Percentiles rank a stretch among this genome's conserved stretches.
Evolutionary conservation across 2,113 vertebrate species (phyloP).

Genomic region (Eretmochelys imbricata): DNA sequence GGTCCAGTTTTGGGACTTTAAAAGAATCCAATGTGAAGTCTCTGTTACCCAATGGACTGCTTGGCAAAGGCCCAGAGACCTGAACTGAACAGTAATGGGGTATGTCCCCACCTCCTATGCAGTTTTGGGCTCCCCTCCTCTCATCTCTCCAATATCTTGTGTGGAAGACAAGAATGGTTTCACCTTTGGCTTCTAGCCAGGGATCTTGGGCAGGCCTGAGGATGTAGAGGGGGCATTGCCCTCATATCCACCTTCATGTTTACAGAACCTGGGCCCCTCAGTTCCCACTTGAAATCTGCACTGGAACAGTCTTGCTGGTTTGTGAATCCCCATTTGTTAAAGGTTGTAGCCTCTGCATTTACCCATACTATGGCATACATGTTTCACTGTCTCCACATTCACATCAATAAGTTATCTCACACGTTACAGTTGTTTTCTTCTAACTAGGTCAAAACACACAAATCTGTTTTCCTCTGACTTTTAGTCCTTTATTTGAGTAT

Average conservation of each 20-base stretch:
- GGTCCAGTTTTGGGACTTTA: not conserved
- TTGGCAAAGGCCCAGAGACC: not conserved
- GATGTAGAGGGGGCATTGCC: not conserved
- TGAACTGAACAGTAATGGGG: not conserved
- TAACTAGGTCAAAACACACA: not conserved
- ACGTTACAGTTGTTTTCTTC: not conserved
- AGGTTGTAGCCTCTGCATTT: not conserved
- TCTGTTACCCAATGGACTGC: not conserved
- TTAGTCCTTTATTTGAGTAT: not conserved
- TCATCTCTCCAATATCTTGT: not conserved
- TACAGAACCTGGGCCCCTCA: not conserved
- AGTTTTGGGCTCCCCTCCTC: not conserved
- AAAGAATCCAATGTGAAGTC: not conserved
- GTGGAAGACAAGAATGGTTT: not conserved
- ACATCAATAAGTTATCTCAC: not conserved
- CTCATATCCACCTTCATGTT: not conserved
- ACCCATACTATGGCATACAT: not conserved
- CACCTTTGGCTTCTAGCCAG: not conserved
- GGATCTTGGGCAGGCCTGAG: not conserved
- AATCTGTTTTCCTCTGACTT: not conserved
- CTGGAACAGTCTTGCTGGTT: not conserved
- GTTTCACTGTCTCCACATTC: not conserved
- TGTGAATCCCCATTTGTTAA: not conserved
- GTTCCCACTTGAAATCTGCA: not conserved
- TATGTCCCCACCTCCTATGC: not conserved